These are phyloP conservation scores for Drosophila teissieri DNA, from an alignment of 1,140 invertebrate genomes.

Conservation along the genomic window DNA sequence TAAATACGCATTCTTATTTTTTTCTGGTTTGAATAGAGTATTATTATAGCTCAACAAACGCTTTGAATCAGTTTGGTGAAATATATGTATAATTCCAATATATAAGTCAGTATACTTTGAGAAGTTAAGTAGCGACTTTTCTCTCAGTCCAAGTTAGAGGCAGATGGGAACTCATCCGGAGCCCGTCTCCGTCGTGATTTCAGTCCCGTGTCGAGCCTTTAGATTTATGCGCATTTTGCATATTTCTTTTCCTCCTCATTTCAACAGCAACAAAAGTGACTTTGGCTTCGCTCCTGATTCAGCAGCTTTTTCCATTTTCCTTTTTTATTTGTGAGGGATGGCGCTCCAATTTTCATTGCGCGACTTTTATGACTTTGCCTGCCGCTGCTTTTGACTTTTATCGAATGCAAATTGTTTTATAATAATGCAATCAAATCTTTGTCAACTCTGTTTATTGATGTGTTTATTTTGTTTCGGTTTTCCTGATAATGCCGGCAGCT, in stretches of 20 bases:
- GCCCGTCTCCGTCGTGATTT: constrained; percentile 59
- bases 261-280: constrained; percentile 66
- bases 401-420: constrained; percentile 82
- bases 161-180: constrained; percentile 37
- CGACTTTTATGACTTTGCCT: constrained; percentile 77
- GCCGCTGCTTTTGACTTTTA: constrained; percentile 74
- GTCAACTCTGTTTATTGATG: constrained; percentile 76
- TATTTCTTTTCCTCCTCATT: constrained; percentile 66
- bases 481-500: constrained; percentile 51
- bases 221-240: constrained; percentile 81
- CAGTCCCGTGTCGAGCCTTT: constrained; percentile 53
- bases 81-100: too few species aligned
- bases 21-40: too few species aligned
- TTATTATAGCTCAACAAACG: too few species aligned
- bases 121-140: background rate
- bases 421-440: constrained; percentile 81
- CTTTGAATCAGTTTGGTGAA: too few species aligned
- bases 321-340: background rate
- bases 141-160: constrained; percentile 6
- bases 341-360: constrained; percentile 72
- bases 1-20: too few species aligned
- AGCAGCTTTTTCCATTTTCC: constrained; percentile 26
- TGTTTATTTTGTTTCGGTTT: constrained; percentile 69
- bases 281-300: constrained; percentile 35
- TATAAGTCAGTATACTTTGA: too few species aligned